phyloP scores from a whole-genome alignment of 1,140 invertebrate genomes.

The Pristionchus pacificus region DNA sequence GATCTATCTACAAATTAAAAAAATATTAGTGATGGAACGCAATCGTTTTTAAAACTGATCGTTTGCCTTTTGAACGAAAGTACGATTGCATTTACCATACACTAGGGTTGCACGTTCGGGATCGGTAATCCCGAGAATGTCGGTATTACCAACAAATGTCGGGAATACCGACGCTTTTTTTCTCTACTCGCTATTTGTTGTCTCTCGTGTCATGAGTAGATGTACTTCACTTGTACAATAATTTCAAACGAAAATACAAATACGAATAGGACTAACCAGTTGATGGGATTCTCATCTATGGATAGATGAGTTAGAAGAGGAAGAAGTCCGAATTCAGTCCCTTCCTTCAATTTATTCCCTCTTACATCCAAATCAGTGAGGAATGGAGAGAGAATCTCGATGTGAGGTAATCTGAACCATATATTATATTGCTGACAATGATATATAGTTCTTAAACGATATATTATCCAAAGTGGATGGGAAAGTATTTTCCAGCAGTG shows the following conservation, averaged over 20 bases:
- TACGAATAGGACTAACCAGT: constrained; percentile 4
- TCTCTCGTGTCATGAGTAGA: background rate
- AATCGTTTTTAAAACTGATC: no score
- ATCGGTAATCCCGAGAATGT: no score
- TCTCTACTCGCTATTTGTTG: background rate
- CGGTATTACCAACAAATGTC: no score
- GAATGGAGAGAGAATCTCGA: constrained; percentile 19
- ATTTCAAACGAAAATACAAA: background rate
- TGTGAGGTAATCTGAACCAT: constrained; percentile 14
- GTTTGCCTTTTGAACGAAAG: no score
- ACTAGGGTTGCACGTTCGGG: no score
- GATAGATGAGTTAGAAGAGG: constrained; percentile 16
- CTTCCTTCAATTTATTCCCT: constrained; percentile 18
- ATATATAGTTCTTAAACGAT: background rate
- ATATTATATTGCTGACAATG: background rate
- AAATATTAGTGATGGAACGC: no score
- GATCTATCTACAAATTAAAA: no score
- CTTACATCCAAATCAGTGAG: constrained; percentile 7
- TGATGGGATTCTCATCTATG: constrained; percentile 28
- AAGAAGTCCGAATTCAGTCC: constrained; percentile 11
- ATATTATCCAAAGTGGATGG: constrained; percentile 8
- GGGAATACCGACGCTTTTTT: background rate
- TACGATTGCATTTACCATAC: no score
- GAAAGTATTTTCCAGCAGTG: background rate
- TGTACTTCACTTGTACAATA: background rate